These are phyloP conservation scores for Danio rerio DNA, from an alignment of 2,113 vertebrate genomes.

Conservation along the genomic window GRCz12tu NC_133197.1:36755501-36756000, in stretches of 20 bases:
- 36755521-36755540: not conserved
- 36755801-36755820: conserved; percentile 52
- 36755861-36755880: not conserved
- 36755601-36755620: not conserved
- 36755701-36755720: conserved; percentile 13
- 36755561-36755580: not conserved
- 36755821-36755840: conserved; percentile 60
- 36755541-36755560: not conserved
- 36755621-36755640: not conserved
- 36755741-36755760: not conserved
- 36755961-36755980: conserved; percentile 5
- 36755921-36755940: not conserved
- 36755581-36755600: not conserved
- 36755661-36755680: not conserved
- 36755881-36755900: conserved; percentile 12
- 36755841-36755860: conserved; percentile 34
- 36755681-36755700: not conserved
- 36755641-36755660: not conserved
- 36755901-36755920: not conserved
- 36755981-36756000: not conserved
- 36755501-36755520: not conserved
- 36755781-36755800: conserved; percentile 47
- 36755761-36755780: conserved; percentile 7
- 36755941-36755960: not conserved
- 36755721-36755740: not conserved